Base-by-base conservation (phyloP, 30 jellyfish, hydroid and myxozoan species). In the Hydractinia symbiolongicarpus region DNA sequence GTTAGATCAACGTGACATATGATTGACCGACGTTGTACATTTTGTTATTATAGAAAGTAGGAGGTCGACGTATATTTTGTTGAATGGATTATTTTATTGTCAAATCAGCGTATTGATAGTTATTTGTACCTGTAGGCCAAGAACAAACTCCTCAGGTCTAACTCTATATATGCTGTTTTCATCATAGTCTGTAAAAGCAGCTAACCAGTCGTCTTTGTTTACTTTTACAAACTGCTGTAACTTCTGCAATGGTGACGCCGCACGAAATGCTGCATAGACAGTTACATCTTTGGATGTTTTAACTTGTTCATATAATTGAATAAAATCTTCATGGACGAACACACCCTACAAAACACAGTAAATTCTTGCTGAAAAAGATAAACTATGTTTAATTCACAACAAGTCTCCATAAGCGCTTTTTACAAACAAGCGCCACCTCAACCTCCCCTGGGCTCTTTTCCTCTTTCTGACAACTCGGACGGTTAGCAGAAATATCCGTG, bases 251-350 rank as follows among this genome's bases (percentile, higher is more conserved):
- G 84, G 82, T 5, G 88, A 44, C 9, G 61, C 30, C n/a, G 50
- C 54, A 16, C 77, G 77, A 81, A 82, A 82, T 20, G 78, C 89
- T 13, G 96, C 96, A 66, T 16, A 66, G 20, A 88, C 93, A 15
- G 13, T 69, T 4, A 88, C 40, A 30, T 82, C 77, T 66, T 76
- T 82, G 7, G 80, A 66, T 9, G 58, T 83, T 68, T 50, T 76
- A 6, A 82, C 77, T 9, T 67, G 52, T 40, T 88, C 62, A 77
- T 82, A 82, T 67, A 82, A 57, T 30, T 82, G 60, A 60, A 82
- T 78, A 54, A 88, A 88, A 55, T 88, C 86, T 19, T 88, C 83
- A 61, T 87, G 88, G 17, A 87, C 88, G 7, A 16, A 5, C 20
- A 87, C 77, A 16, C 90, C 96, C 96, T 87, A 62, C 9, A 61